Evolutionary conservation across 2,113 vertebrate genomes (phyloP).

Genomic region (Sus scrofa): T2T-Sscrofa CM000826.6:108267501-108268000

Average conservation of each 20-base stretch:
- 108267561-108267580: not conserved
- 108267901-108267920: slow-evolving; percentile 37
- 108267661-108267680: not conserved
- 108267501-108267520: not conserved
- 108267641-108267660: not conserved
- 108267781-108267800: not conserved
- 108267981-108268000: slow-evolving; percentile 72
- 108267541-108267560: not conserved
- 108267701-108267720: not conserved
- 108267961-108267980: slow-evolving; percentile 63
- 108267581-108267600: not conserved
- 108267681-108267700: not conserved
- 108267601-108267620: not conserved
- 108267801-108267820: not conserved
- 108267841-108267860: not conserved
- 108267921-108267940: slow-evolving; percentile 11
- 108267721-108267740: not conserved
- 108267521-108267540: not conserved
- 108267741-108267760: not conserved
- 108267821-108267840: not conserved
- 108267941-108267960: not conserved
- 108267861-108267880: not conserved
- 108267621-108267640: not conserved
- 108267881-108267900: not conserved
- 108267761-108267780: not conserved